These are phyloP conservation scores for Mastacembelus armatus DNA, from an alignment of 2,797 vertebrate species.

Conservation along the genomic window DNA sequence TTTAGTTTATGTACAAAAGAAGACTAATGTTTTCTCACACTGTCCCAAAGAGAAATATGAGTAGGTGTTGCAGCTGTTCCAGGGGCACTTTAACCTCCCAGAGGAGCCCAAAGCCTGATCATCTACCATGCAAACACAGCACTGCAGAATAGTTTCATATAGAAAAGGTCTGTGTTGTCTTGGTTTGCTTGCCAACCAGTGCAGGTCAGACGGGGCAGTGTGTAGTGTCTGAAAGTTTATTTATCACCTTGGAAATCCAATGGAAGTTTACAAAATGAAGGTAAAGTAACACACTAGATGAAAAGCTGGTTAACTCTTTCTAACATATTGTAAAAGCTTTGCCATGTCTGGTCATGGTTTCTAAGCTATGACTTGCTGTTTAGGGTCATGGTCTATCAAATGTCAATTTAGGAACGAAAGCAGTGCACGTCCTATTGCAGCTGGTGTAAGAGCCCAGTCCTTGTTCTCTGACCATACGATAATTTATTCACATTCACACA, in stretches of 20 bases:
- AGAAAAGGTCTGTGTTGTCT: not conserved
- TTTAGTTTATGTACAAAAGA: constrained; percentile 69
- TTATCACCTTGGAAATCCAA: not conserved
- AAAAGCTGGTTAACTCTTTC: no score
- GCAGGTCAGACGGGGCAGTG: not conserved
- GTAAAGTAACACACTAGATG: no score
- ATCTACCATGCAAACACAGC: not conserved
- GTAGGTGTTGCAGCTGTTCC: constrained; percentile 66
- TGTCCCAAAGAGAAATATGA: constrained; percentile 70
- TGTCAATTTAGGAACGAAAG: no score
- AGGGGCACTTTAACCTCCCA: constrained; percentile 61
- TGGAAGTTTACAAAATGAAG: not conserved
- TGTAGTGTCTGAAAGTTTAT: constrained; percentile 2
- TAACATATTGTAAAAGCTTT: no score
- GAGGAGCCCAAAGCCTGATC: constrained; percentile 47
- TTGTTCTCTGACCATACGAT: no score
- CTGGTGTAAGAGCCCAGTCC: no score
- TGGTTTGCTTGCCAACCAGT: not conserved
- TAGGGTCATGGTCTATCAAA: no score
- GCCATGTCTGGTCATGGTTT: no score
- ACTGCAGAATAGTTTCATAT: not conserved
- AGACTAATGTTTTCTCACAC: constrained; percentile 65
- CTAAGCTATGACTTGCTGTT: no score
- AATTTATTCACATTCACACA: no score
- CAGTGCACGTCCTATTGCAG: no score